These are phyloP conservation scores for Chionomys nivalis DNA, from an alignment of 2,113 vertebrate species.

Conservation along the genomic window DNA sequence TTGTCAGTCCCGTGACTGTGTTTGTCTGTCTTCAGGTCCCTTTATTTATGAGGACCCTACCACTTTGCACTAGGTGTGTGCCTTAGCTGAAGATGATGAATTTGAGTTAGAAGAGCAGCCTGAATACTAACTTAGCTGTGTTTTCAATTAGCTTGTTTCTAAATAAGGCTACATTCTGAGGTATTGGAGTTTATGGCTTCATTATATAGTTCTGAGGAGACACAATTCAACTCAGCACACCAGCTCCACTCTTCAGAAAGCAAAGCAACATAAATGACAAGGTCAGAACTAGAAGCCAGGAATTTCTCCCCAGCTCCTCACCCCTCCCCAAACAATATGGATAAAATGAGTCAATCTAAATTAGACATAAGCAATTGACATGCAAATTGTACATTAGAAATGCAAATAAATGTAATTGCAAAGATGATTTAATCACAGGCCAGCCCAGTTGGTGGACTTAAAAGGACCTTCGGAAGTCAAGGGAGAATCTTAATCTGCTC, in stretches of 20 bases:
- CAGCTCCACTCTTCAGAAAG: background rate
- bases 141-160: constrained; percentile 13
- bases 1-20: background rate
- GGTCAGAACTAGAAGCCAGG: background rate
- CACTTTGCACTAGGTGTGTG: background rate
- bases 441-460: constrained; percentile 58
- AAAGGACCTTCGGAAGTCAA: constrained; percentile 50
- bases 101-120: background rate
- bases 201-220: background rate
- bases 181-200: background rate
- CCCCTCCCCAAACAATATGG: constrained; percentile 43
- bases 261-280: background rate
- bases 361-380: constrained; percentile 59
- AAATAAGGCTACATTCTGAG: background rate
- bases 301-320: background rate
- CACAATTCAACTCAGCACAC: background rate
- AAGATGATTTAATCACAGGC: constrained; percentile 69
- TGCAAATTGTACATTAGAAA: constrained; percentile 73
- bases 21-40: background rate
- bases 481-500: constrained; percentile 41
- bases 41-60: background rate
- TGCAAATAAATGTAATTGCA: constrained; percentile 73
- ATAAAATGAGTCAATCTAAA: constrained; percentile 57
- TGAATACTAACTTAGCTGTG: no score
- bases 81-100: background rate